A percentile compares a stretch with the other conserved stretches of the same genome.
Conservation (phyloP, 2,888 invertebrate species). For the Drosophila macrospina region DNA sequence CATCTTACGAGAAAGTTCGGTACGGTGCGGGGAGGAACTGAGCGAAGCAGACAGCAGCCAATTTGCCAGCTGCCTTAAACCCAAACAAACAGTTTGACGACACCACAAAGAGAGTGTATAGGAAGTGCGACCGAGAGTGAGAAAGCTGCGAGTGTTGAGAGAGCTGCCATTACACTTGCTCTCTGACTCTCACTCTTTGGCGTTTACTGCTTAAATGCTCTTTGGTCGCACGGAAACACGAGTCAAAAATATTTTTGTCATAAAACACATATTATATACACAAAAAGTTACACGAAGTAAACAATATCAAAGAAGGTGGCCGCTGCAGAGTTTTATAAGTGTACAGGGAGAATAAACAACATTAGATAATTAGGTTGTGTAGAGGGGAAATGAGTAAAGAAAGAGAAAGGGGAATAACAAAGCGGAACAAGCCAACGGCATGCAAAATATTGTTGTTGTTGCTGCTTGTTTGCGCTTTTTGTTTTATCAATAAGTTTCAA, state of each 20-base stretch:
- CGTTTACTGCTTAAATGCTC: conserved; percentile 8
- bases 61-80: conserved; percentile 67
- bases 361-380: not conserved
- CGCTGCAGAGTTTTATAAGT: conserved; percentile 18
- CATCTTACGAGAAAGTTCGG: not conserved
- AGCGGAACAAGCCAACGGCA: conserved; percentile 31
- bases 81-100: conserved; percentile 66
- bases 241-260: conserved; percentile 37
- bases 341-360: conserved; percentile 24
- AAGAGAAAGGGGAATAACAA: not conserved
- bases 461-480: conserved; percentile 15
- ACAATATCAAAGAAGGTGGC: conserved; percentile 34
- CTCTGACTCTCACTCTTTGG: conserved; percentile 13
- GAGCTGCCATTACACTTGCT: conserved; percentile 1
- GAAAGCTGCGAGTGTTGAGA: conserved; percentile 2
- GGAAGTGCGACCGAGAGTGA: conserved; percentile 1
- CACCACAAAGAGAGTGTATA: conserved; percentile 21
- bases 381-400: not conserved
- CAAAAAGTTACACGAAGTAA: conserved; percentile 18
- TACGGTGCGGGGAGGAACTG: too few relatives aligned
- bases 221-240: conserved; percentile 23
- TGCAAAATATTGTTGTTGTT: conserved; percentile 27
- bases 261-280: conserved; percentile 33
- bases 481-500: conserved; percentile 54
- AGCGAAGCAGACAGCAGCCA: conserved; percentile 3